phyloP scores from a whole-genome alignment of 2,888 invertebrate species.

The Troilus luridus region DNA sequence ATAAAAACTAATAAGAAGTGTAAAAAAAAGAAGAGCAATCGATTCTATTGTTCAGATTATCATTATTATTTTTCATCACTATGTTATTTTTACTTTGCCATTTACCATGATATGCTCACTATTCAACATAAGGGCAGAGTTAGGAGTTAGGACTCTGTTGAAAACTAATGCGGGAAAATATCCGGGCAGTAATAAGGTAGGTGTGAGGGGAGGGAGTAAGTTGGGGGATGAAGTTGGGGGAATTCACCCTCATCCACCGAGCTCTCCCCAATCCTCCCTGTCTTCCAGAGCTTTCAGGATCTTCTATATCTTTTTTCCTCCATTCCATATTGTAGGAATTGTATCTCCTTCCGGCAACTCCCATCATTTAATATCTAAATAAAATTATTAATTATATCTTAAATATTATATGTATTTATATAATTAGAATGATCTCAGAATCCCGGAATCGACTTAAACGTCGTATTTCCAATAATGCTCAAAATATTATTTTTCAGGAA shows the following conservation, averaged over 20 bases:
- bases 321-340: neutral
- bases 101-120: neutral
- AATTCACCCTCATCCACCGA: neutral
- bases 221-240: constrained; percentile 22
- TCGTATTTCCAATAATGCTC: no score
- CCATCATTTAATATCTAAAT: no score
- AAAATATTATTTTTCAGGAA: no score
- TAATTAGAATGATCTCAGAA: no score
- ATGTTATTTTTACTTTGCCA: neutral
- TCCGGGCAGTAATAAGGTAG: constrained; percentile 17
- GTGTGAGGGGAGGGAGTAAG: constrained; percentile 19
- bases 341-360: no score
- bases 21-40: no score
- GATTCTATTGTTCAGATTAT: no score
- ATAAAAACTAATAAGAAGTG: no score
- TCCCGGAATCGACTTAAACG: no score
- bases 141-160: neutral
- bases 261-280: neutral
- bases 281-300: neutral
- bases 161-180: constrained; percentile 9
- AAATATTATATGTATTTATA: no score
- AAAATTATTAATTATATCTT: no score
- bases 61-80: neutral
- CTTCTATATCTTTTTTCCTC: neutral
- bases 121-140: neutral